Conservation (phyloP, 2,113 vertebrate genomes). For the Pandion haliaetus region DNA sequence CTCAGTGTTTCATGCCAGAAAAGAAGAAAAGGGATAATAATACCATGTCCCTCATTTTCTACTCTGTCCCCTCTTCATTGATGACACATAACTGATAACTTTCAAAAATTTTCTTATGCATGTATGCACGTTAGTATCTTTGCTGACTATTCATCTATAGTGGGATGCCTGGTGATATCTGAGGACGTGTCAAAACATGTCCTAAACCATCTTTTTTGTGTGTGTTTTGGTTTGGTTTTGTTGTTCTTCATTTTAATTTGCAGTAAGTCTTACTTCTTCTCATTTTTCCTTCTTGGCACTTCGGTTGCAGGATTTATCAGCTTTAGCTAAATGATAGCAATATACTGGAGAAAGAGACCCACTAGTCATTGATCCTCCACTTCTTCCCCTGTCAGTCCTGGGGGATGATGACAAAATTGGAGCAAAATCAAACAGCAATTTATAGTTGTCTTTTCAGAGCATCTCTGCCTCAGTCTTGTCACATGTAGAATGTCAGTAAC, state of each 20-base stretch:
- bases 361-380: neutral
- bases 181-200: neutral
- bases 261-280: neutral
- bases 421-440: neutral
- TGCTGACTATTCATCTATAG: neutral
- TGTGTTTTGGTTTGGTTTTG: neutral
- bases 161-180: neutral
- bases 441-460: neutral
- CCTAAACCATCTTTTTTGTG: neutral
- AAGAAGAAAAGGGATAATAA: neutral
- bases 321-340: constrained; percentile 10
- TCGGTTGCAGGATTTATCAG: neutral
- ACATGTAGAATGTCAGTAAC: neutral
- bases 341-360: neutral
- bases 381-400: neutral
- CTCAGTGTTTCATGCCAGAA: neutral
- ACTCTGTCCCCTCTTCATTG: neutral
- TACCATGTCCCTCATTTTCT: neutral
- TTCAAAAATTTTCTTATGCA: neutral
- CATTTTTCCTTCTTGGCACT: neutral
- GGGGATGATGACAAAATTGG: neutral
- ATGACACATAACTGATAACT: neutral
- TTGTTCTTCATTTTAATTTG: neutral
- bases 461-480: neutral
- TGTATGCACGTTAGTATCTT: neutral